Base-by-base conservation (phyloP, 92 coral and sea anemone genomes). In the Porites divaricata region DNA sequence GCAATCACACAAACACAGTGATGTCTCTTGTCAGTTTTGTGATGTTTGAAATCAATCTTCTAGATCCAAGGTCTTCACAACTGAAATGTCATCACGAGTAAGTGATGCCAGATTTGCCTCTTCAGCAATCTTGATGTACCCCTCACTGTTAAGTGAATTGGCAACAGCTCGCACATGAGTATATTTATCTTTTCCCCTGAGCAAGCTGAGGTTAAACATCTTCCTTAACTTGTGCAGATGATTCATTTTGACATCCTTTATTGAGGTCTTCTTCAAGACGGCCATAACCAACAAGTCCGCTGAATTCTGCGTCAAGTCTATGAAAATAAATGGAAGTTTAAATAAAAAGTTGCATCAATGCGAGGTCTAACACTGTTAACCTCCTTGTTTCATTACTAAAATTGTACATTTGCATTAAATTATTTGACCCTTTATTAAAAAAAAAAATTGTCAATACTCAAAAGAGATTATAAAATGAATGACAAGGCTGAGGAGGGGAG, bases 211-310 rank as follows among this genome's bases (percentile, higher is more conserved):
- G 62, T 49, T 77, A 56, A 77, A 63, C 25, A 77, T 28, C 45
- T 77, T 77, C 64, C 12, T 28, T 41, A 77, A 19, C 35, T 77
- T 77, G 4, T 77, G 72, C 24, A 77, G 3, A 11, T 77, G 72
- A 64, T 77, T 62, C 82, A 77, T 77, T 24, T 77, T 77, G 12
- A 77, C 71, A 14, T 77, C 82, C 45, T 77, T 77, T 2, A 64
- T 45, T 2, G 61, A 77, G 48, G 72, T 21, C 22, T 77, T 77
- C 45, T 52, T 72, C 14, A 77, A 70, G 25, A 50, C 72, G 13
- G 35, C 20, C 82, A 77, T 77, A 15, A 77, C 72, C 8, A 76
- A 59, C 50, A 76, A 76, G 11, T 76, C 70, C 3, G 69, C 81
- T 59, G 81, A 59, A 35, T 12, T 76, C 81, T 76, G 81, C 2